Percentiles rank a stretch among this genome's conserved stretches.
phyloP scores from a whole-genome alignment of 2,797 vertebrate genomes.

The Neoniphon sammara region DNA sequence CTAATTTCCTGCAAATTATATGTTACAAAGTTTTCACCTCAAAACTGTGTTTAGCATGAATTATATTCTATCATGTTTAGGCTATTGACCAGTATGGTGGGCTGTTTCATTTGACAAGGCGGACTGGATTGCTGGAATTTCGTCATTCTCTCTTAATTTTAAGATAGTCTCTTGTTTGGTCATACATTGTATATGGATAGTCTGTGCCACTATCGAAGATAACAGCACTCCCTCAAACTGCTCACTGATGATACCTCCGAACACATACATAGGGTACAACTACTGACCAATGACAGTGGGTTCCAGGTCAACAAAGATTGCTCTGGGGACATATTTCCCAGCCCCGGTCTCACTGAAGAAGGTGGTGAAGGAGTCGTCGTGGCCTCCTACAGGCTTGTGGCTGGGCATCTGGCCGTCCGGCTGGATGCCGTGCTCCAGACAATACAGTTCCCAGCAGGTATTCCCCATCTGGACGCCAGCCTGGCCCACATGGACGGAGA shows the following conservation, averaged over 20 bases:
- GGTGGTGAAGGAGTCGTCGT: slow-evolving; percentile 83
- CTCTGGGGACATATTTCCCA: slow-evolving; percentile 80
- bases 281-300: slow-evolving; percentile 81
- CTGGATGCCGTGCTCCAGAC: slow-evolving; percentile 82
- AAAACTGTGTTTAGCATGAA: too few relatives aligned
- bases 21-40: too few relatives aligned
- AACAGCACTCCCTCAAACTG: not conserved
- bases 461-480: slow-evolving; percentile 86
- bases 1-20: too few relatives aligned
- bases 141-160: too few relatives aligned
- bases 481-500: slow-evolving; percentile 83
- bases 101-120: too few relatives aligned
- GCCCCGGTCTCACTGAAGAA: slow-evolving; percentile 83
- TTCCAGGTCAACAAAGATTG: slow-evolving; percentile 83
- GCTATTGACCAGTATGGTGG: too few relatives aligned
- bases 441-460: slow-evolving; percentile 85
- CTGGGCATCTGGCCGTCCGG: slow-evolving; percentile 79
- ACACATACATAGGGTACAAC: not conserved
- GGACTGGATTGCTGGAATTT: too few relatives aligned
- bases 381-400: slow-evolving; percentile 49
- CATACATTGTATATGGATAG: too few relatives aligned
- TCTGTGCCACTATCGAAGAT: too few relatives aligned
- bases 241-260: too few relatives aligned
- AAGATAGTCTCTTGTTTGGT: too few relatives aligned
- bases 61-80: too few relatives aligned